These are phyloP conservation scores for Papilio glaucus DNA, from an alignment of 1,140 invertebrate genomes.

Conservation along the genomic window DNA sequence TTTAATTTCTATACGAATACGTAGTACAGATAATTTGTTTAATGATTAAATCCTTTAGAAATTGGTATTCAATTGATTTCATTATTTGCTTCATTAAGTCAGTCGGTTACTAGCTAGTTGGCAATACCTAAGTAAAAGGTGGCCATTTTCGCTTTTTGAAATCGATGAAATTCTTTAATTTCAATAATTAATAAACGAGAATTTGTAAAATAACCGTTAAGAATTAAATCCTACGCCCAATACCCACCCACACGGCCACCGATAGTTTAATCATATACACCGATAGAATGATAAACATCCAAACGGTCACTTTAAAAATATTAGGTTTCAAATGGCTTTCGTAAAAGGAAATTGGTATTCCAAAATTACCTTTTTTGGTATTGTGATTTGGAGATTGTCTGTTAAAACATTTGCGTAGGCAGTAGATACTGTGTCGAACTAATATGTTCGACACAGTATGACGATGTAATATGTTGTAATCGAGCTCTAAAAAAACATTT, in stretches of 20 bases:
- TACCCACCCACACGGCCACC: not conserved
- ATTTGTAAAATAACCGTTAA: not conserved
- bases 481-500: not conserved
- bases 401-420: not conserved
- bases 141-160: too few relatives aligned
- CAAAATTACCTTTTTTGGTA: constrained; percentile 13
- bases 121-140: too few relatives aligned
- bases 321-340: constrained; percentile 1
- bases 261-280: not conserved
- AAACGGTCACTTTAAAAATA: constrained; percentile 4
- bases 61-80: too few relatives aligned
- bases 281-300: not conserved
- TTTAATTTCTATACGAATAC: too few relatives aligned
- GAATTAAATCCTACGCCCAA: not conserved
- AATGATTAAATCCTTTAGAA: too few relatives aligned
- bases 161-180: not conserved
- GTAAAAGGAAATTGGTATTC: not conserved
- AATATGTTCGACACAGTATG: too few relatives aligned
- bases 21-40: too few relatives aligned
- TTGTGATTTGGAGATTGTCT: not conserved
- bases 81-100: too few relatives aligned
- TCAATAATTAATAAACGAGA: not conserved
- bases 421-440: not conserved
- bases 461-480: not conserved
- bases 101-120: too few relatives aligned